Base-by-base conservation (phyloP, 2,113 vertebrate genomes). In the Chinchilla lanigera region DNA sequence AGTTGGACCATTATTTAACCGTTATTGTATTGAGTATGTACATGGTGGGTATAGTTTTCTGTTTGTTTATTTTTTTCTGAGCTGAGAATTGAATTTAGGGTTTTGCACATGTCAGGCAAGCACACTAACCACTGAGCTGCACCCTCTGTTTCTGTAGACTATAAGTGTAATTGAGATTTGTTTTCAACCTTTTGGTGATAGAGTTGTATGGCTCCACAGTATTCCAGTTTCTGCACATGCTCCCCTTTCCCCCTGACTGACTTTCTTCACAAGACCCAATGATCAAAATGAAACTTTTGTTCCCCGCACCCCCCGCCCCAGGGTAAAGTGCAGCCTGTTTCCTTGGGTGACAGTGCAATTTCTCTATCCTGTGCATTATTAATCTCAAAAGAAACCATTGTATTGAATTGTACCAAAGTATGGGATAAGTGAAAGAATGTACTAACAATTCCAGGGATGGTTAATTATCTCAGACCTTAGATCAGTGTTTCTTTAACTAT, bases 201-300 rank as follows among this genome's bases (percentile, higher is more conserved):
- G 87, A 81, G 52, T 87, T 82, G 11, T 60, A 19, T 86, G 41
- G 10, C 30, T 75, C 5, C 9, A 56, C 20, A 47, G 11, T 73
- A 63, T 67, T 85, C 67, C n/a, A 65, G 10, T 44, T 85, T 89
- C 60, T 69, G 11, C 0, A 83, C 24, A 16, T 13, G 83, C 33
- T 81, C 30, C 28, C 7, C 50, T 90, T 44, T 20, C 44, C 17
- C 54, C 4, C 9, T 35, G 28, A 69, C 58, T 94, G 35, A 85
- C 95, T 90, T 96, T 91, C 90, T 38, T 96, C 14, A 22, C 9
- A 69, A 85, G 28, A 78, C 35, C 20, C 78, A 67, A 41, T 67
- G 38, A 56, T 86, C 30, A 89, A n/a, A 16, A 19, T 84, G 67
- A 86, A 90, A 63, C 6, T 50, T 85, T 84, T 58, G 41, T 44